A percentile compares a stretch with the other conserved stretches of the same genome.
Conservation (phyloP, 2,113 vertebrate species). For the Nothocercus julius region DNA sequence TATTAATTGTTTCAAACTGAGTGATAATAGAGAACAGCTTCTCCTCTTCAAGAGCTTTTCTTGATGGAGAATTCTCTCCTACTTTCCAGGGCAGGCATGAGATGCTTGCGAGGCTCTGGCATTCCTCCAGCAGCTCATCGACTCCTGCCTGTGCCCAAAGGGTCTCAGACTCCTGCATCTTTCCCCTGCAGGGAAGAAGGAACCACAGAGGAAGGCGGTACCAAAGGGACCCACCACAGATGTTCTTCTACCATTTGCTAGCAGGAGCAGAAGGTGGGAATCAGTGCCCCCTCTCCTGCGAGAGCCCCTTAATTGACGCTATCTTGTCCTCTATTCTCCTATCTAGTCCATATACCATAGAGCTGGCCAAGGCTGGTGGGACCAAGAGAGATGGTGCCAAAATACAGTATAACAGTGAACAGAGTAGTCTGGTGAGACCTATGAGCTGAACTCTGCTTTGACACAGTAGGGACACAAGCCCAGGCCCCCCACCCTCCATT, state of each 20-base stretch:
- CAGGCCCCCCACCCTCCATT: not conserved
- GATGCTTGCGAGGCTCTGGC: not conserved
- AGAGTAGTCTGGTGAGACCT: not conserved
- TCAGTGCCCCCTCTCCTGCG: not conserved
- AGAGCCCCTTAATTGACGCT: not conserved
- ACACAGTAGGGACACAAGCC: not conserved
- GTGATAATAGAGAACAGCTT: not conserved
- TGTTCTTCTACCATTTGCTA: not conserved
- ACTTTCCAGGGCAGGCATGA: not conserved
- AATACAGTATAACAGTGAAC: not conserved
- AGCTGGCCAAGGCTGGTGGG: not conserved
- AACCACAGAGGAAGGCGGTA: not conserved
- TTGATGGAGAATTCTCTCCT: not conserved
- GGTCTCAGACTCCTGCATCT: not conserved
- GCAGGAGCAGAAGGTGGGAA: not conserved
- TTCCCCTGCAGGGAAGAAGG: not conserved
- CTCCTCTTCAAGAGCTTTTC: not conserved
- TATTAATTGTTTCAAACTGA: not conserved
- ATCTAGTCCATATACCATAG: fast-evolving
- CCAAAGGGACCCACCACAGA: not conserved
- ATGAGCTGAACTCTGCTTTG: not conserved
- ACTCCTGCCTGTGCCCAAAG: not conserved
- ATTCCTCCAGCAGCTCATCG: not conserved
- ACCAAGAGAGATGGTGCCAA: not conserved
- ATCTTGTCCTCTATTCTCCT: not conserved